These are phyloP conservation scores for Mythimna ferrago DNA, from an alignment of 2,888 invertebrate genomes.

Conservation along the genomic window DNA sequence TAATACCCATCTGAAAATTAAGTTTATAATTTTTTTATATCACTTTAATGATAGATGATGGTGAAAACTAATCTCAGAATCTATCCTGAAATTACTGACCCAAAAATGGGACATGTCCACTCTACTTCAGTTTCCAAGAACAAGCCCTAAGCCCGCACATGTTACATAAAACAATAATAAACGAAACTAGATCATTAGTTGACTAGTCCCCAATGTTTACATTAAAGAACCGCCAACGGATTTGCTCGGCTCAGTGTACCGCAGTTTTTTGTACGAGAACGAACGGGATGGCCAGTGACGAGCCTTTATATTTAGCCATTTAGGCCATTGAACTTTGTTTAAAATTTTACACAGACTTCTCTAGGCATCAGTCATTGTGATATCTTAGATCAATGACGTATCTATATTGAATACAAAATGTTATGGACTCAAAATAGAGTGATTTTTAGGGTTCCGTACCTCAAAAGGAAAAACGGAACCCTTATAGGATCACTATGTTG, in stretches of 20 bases:
- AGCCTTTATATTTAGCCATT: slow-evolving; percentile 81
- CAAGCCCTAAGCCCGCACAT: neutral
- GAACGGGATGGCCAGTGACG: slow-evolving; percentile 69
- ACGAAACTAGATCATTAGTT: slow-evolving; percentile 48
- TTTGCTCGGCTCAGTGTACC: slow-evolving; percentile 26
- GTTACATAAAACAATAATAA: slow-evolving; percentile 32
- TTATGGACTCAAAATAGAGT: neutral
- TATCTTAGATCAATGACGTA: slow-evolving; percentile 36
- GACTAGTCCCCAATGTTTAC: slow-evolving; percentile 58
- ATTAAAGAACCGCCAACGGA: slow-evolving; percentile 41
- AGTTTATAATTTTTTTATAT: too few relatives aligned
- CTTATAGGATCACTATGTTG: too few relatives aligned
- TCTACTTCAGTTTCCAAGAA: slow-evolving; percentile 8
- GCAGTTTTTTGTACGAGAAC: slow-evolving; percentile 64
- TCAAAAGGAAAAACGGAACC: too few relatives aligned
- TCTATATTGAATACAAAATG: neutral
- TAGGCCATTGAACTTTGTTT: slow-evolving; percentile 78
- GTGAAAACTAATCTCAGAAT: neutral
- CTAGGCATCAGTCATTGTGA: slow-evolving; percentile 33
- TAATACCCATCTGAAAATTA: too few relatives aligned
- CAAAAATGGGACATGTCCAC: neutral
- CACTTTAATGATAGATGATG: too few relatives aligned
- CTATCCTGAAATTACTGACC: neutral
- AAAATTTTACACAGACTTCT: slow-evolving; percentile 45
- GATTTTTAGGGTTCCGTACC: neutral